These are phyloP conservation scores for Xenus cinereus DNA, from an alignment of 2,113 vertebrate species.

Conservation along the genomic window DNA sequence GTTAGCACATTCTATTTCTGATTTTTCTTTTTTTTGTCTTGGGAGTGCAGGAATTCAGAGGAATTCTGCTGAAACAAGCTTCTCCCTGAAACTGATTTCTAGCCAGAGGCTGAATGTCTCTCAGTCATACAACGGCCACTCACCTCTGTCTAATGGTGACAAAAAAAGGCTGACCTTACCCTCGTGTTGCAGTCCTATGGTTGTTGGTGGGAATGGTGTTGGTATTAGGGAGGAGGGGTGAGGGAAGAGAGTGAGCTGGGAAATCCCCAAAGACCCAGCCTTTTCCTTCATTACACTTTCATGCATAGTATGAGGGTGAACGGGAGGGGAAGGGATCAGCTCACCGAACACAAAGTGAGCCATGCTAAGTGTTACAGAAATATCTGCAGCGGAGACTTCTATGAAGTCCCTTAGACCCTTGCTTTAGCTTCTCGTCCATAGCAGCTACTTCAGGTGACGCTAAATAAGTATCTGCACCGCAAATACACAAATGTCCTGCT, in stretches of 20 bases:
- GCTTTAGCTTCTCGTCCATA: not conserved
- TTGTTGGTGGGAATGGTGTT: not conserved
- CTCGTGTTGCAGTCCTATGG: accelerated
- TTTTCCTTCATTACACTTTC: not conserved
- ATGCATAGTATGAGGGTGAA: not conserved
- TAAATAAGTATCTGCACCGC: not conserved
- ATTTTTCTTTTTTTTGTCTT: not conserved
- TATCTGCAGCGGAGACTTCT: not conserved
- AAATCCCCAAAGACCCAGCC: not conserved
- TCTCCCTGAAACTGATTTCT: not conserved
- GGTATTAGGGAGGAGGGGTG: not conserved
- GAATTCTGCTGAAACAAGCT: not conserved
- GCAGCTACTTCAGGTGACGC: not conserved
- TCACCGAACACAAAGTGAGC: not conserved
- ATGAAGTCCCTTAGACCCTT: not conserved
- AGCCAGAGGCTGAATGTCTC: not conserved
- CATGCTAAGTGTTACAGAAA: not conserved
- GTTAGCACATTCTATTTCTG: not conserved
- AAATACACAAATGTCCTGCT: not conserved
- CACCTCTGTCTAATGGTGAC: not conserved
- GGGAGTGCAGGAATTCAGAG: not conserved
- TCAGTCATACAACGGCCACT: not conserved
- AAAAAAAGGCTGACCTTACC: not conserved
- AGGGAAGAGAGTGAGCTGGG: not conserved
- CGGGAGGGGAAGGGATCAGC: accelerated